Evolutionary conservation across 37 sponge, comb jelly and placozoan species (phyloP), one percentile per base, ranked within the genome.

Genomic region (Corticium candelabrum): DNA sequence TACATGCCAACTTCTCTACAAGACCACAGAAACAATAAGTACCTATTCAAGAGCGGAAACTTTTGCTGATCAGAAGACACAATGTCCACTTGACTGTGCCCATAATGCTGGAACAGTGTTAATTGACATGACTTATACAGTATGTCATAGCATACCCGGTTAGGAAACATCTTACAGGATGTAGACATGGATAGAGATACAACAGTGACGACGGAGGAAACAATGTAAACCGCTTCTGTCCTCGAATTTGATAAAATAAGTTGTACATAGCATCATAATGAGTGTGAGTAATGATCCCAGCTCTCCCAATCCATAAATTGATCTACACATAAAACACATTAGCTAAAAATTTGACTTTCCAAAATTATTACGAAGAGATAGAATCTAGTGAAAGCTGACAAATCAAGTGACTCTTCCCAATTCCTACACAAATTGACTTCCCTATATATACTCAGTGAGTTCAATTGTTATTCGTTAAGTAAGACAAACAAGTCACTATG

Each of bases 191-290:
- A 41, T 87, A 82, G 68, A 90, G 77, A 77, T 90, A 90, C 40
- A 90, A 76, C 4, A 38, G 74, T 38, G 79, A 41, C 39, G 40
- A 33, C 0, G 85, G 88, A 15, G 85, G 81, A 68, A 80, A 82
- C 35, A 90, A 77, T 0, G 88, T 87, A 79, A 90, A 84, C 0
- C 81, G 80, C 41, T 89, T 83, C 77, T 72, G 77, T 2, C 84
- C 86, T 41, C 81, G 81, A 1, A 87, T 79, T 39, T 87, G 88
- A 39, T 84, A 80, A 80, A 87, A 87, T 77, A 87, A 84, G 67
- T 87, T 87, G 84, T 76, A 87, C 15, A 84, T 87, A 37, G 82
- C 68, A 50, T 87, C 88, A 38, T 87, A 87, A 50, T 87, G 88
- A 1, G 88, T 84, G 56, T 87, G 81, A 27, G 88, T 87, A 7